These are phyloP conservation scores for Pungitius pungitius DNA, from an alignment of 2,113 vertebrate genomes.

Conservation along the genomic window DNA sequence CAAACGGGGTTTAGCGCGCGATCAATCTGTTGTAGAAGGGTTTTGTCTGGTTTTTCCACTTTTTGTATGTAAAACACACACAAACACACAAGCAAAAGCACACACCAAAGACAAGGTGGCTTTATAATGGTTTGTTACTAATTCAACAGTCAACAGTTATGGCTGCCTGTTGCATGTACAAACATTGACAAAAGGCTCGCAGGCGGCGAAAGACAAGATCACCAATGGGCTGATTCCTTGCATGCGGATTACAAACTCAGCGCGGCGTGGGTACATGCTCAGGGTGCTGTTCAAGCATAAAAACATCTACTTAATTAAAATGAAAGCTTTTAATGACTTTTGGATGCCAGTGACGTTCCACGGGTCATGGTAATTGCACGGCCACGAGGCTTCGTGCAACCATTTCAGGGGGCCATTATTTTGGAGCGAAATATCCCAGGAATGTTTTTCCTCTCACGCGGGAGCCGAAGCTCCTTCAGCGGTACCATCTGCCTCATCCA, in stretches of 20 bases:
- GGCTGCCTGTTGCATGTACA: conserved; percentile 5
- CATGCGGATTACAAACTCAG: background rate
- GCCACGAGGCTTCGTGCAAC: conserved; percentile 6
- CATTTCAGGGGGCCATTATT: conserved; percentile 16
- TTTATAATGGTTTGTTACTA: conserved; percentile 37
- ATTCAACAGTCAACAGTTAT: conserved; percentile 38
- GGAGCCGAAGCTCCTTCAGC: conserved; percentile 41
- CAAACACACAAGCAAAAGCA: background rate
- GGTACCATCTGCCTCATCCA: conserved; percentile 59
- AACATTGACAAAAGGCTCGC: conserved; percentile 39
- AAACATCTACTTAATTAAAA: conserved; percentile 19
- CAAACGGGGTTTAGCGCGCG: background rate
- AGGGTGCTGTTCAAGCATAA: background rate
- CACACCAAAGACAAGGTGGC: background rate
- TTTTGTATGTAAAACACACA: background rate
- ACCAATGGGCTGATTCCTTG: too few species aligned
- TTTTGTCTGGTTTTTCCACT: background rate
- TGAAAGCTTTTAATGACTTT: conserved; percentile 16
- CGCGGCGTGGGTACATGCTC: background rate
- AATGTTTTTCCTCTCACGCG: background rate
- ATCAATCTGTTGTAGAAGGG: background rate
- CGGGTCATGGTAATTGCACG: conserved; percentile 3
- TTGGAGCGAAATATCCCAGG: conserved; percentile 5
- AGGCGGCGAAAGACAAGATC: conserved; percentile 14
- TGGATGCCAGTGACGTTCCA: background rate